Evolutionary conservation across 2,113 vertebrate species (phyloP), one percentile per base, ranked within the genome.

Genomic region (Salminus brasiliensis): DNA sequence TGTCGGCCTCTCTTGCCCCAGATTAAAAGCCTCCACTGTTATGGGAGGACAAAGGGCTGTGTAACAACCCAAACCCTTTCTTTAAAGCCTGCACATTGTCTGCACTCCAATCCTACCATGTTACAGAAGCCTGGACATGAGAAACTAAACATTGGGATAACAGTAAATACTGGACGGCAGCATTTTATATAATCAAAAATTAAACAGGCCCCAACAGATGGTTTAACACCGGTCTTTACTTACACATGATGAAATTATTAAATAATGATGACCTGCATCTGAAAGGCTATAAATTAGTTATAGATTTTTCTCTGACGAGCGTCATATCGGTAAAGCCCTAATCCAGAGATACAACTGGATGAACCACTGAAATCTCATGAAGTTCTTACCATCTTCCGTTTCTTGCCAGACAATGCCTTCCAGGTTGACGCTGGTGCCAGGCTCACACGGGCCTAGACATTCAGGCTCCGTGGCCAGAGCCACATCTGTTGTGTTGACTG

Each of bases 391-490:
- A 0, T 99, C 97, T 86, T 99, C 97, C 0, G 97, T 98, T 89
- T 99, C 98, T 85, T 99, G 98, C 98, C 98, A 99, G 75, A 99
- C 97, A 0, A 99, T 99, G 88, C 98, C 98, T 88, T 99, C 97
- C 8, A 99, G 95, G 88, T 98, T 99, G 77, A 99, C 98, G 0
- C 97, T 99, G 87, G 98, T 99, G 5, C 98, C 98, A 0, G 98
- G 98, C 88, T 99, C 98, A 5, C 98, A 99, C 71, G 98, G 98
- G 45, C 98, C 98, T 90, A 99, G 88, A 88, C 97, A 99, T 89
- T 99, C 98, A 0, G 97, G 98, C 80, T 99, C 97, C 0, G 98
- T 99, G 69, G 96, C 95, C 85, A 99, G 90, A 82, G 96, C 94
- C 88, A 98, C 97, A 0, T 99, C 97, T 0, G 96, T 96, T 25